A percentile compares a stretch with the other conserved stretches of the same genome.
These are phyloP conservation scores for Corythornis cristatus DNA, from an alignment of 2,113 vertebrate species.

Conservation along the genomic window DNA sequence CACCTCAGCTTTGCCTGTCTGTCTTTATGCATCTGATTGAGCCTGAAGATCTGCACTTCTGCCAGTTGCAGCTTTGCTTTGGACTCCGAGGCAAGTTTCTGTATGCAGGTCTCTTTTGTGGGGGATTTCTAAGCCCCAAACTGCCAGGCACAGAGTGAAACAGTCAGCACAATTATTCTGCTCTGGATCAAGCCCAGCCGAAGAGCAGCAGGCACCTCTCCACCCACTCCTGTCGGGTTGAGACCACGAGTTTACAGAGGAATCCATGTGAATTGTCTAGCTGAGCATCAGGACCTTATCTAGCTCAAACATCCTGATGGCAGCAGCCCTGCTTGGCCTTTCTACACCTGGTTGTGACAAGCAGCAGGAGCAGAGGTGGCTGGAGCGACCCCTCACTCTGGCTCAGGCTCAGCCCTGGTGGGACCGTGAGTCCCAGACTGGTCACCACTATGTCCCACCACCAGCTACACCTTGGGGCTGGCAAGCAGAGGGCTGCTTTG, in stretches of 20 bases:
- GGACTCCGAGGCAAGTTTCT: background rate
- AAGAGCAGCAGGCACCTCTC: conserved; percentile 27
- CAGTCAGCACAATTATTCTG: conserved; percentile 8
- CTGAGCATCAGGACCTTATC: background rate
- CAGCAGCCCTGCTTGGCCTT: background rate
- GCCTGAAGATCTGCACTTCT: conserved; percentile 32
- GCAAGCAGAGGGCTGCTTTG: background rate
- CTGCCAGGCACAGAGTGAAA: background rate
- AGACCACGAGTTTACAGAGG: background rate
- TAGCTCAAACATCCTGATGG: background rate
- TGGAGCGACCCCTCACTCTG: accelerated
- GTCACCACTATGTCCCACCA: accelerated
- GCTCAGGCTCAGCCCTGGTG: too few relatives aligned
- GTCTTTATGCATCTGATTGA: conserved; percentile 48
- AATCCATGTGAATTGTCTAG: background rate
- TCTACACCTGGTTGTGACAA: background rate
- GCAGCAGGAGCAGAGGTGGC: background rate
- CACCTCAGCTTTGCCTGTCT: conserved; percentile 18
- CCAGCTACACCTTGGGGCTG: accelerated
- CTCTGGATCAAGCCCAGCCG: background rate
- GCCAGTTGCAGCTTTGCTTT: conserved; percentile 41
- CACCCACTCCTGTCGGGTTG: background rate
- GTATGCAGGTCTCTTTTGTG: background rate
- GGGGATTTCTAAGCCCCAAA: conserved; percentile 25
- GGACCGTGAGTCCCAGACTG: accelerated